Evolutionary conservation across 2,113 vertebrate species (phyloP).

Genomic region (Panthera tigris): DNA sequence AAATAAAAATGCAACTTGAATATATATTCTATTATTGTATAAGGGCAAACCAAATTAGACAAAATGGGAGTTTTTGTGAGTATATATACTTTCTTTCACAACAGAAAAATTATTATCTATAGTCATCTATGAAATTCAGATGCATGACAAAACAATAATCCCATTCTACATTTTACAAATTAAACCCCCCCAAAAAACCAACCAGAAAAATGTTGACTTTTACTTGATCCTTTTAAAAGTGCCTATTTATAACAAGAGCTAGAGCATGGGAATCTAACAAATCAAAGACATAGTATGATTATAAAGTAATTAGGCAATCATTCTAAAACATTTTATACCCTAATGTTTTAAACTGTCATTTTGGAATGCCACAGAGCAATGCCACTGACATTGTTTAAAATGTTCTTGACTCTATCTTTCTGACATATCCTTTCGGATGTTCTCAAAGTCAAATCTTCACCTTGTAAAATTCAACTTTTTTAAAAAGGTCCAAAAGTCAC

Average conservation of each 20-base stretch:
- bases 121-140: slow-evolving; percentile 42
- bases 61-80: slow-evolving; percentile 13
- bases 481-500: slow-evolving; percentile 26
- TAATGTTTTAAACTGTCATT: slow-evolving; percentile 42
- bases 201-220: slow-evolving; percentile 34
- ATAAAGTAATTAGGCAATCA: slow-evolving; percentile 40
- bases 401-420: neutral
- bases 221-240: slow-evolving; percentile 30
- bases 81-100: neutral
- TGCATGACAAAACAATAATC: slow-evolving; percentile 40
- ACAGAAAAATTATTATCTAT: slow-evolving; percentile 14
- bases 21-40: neutral
- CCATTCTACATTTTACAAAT: slow-evolving; percentile 43
- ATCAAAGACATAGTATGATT: slow-evolving; percentile 27
- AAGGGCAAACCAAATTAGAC: slow-evolving; percentile 33
- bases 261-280: neutral
- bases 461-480: slow-evolving; percentile 56
- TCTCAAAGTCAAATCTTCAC: slow-evolving; percentile 44
- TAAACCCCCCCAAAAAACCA: neutral
- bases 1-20: slow-evolving; percentile 48
- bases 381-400: slow-evolving; percentile 25
- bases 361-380: slow-evolving; percentile 15
- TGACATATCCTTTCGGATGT: neutral
- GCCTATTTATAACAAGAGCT: neutral
- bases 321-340: slow-evolving; percentile 17